These are phyloP conservation scores for Phenacoccus solenopsis DNA, from an alignment of 1,140 invertebrate genomes.

Conservation along the genomic window DNA sequence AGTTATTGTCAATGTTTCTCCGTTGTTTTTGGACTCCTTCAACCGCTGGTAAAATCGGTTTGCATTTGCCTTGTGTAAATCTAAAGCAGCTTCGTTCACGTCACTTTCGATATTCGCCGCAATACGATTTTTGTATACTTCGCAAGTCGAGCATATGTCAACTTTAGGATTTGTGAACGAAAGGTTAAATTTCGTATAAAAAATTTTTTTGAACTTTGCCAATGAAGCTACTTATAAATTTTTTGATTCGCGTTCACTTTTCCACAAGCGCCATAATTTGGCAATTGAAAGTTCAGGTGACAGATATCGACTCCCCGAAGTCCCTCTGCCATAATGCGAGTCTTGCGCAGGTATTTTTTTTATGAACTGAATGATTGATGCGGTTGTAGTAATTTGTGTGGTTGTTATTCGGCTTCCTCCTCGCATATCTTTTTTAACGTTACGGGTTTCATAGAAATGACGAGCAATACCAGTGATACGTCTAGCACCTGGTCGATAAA, in stretches of 20 bases:
- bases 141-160: neutral
- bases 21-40: neutral
- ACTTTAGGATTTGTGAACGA: neutral
- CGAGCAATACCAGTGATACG: neutral
- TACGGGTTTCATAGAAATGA: neutral
- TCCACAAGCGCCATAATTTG: neutral
- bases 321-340: neutral
- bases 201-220: conserved; percentile 15
- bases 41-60: conserved; percentile 1
- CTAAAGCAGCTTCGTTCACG: neutral
- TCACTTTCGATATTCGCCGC: neutral
- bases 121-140: neutral
- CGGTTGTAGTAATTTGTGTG: neutral
- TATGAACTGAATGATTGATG: neutral
- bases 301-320: conserved; percentile 11
- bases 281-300: neutral
- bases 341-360: neutral
- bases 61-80: neutral
- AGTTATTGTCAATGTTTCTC: neutral
- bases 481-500: neutral
- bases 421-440: neutral
- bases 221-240: neutral
- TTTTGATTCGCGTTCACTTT: neutral
- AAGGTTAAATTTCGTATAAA: conserved; percentile 13
- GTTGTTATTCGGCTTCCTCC: neutral